Base-by-base conservation (phyloP, 1,140 invertebrate species). In the Drosophila littoralis region DNA sequence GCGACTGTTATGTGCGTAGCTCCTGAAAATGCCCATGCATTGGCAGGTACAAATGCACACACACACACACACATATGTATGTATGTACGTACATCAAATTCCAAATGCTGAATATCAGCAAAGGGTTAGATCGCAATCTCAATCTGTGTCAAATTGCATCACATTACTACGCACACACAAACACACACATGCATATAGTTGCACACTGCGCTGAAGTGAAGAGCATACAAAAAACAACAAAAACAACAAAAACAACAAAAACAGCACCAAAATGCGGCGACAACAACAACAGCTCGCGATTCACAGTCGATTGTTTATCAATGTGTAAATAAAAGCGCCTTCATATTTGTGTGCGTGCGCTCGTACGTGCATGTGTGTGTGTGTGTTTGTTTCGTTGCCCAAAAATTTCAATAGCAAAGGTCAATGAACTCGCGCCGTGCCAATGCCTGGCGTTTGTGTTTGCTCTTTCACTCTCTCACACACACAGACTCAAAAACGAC, bases 341-440 rank as follows among this genome's bases (percentile, higher is more conserved):
- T 33, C 10, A 42, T 40, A 32, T 66, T 22, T 55, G 54, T 52
- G 13, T 59, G 55, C 36, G 40, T 52, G 36, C 12, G 36, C 17
- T 22, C 28, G 9, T 61, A 0, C 46, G 40, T 71, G 59, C 77
- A 43, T 60, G 55, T 75, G 59, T 78, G 54, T 75, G 57, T 78
- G 51, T 52, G 54, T 63, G 61, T 70, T 51, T 67, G 69, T 75
- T 61, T 73, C 74, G 73, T 79, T 90, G 69, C 88, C 88, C 86
- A 89, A 91, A 89, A 91, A 90, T 91, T 91, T 91, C 90, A 91
- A 91, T 91, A 91, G 90, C 90, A 91, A 91, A 91, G 90, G 88
- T 91, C 83, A 80, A 86, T 91, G 90, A 91, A 91, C 90, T 91
- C 71, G 55, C 61, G 42, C 8, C 64, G 60, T 59, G 64, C 60